Base-by-base conservation (phyloP, 2,888 invertebrate species). In the Epinotia nisella region DNA sequence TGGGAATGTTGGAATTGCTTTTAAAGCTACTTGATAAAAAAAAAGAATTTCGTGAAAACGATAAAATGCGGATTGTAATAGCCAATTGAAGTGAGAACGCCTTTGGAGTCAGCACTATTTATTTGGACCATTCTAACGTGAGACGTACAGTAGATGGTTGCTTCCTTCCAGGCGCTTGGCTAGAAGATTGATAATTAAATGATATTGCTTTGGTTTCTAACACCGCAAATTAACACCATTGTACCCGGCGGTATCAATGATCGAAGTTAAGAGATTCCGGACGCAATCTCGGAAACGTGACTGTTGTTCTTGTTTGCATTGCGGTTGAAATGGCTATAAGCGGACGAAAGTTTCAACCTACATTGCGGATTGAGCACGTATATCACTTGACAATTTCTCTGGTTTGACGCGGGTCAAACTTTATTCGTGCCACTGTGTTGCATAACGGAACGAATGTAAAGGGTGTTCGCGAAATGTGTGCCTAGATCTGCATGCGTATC, bases 281-380 rank as follows among this genome's bases (percentile, higher is more conserved):
- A 80, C 78, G 83, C 83, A 82, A 87, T 87, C 86, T 87, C 78
- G 83, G 84, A 87, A 87, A 90, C 89, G 88, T 89, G 92, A 90
- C 87, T 86, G 81, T 80, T 79, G 87, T 80, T 89, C 87, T 90
- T 91, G 87, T 90, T 92, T 90, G 87, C 80, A 84, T 84, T 91
- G 90, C 88, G 89, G 90, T 91, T 87, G 83, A 82, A 86, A 86
- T 84, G 82, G 82, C 85, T 85, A 81, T 81, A 83, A 84, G 82
- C 86, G 83, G 87, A 90, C 87, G 92, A 92, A 92, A 92, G 91
- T 91, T 85, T 82, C 86, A 88, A 86, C 91, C 91, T 87, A 92
- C 90, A 89, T 90, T 77, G 80, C 78, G 75, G 80, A 82, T 83
- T 81, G 84, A 83, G 87, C 87, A 87, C 87, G 89, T 88, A 87